phyloP scores from a whole-genome alignment of 2,113 vertebrate species.

The Mormyrus iriodes region DNA sequence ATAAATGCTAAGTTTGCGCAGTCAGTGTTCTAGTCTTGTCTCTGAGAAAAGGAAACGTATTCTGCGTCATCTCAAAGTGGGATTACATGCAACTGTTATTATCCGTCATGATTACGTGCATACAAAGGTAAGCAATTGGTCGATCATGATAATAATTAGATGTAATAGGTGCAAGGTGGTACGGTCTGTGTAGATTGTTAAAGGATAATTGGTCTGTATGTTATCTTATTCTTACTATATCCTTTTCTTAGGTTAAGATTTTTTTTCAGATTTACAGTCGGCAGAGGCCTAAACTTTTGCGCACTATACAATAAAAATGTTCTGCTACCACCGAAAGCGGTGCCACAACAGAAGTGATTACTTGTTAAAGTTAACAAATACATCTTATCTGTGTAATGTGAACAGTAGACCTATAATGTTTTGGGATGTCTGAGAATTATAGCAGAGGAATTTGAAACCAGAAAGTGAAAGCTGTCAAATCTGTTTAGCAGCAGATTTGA shows the following conservation, averaged over 20 bases:
- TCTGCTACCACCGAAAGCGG: background rate
- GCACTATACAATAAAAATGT: background rate
- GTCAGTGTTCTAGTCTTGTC: background rate
- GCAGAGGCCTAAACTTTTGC: no score
- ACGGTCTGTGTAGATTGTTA: background rate
- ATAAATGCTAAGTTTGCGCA: background rate
- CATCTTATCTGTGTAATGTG: background rate
- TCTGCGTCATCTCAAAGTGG: background rate
- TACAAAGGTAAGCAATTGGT: conserved; percentile 43
- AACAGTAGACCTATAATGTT: background rate
- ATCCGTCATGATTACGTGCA: conserved; percentile 32
- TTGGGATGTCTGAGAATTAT: background rate
- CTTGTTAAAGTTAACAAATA: background rate
- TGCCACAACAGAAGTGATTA: background rate
- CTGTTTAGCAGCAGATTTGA: background rate
- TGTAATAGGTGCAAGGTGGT: background rate
- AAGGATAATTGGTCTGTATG: background rate
- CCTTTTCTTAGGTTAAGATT: background rate
- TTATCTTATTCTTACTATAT: background rate
- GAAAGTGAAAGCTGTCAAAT: background rate
- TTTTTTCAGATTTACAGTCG: background rate
- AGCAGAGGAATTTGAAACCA: background rate
- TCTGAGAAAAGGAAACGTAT: background rate
- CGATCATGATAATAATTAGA: background rate
- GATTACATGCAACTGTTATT: background rate